phyloP scores from a whole-genome alignment of 2,888 invertebrate species.

The Xestia c-nigrum region DNA sequence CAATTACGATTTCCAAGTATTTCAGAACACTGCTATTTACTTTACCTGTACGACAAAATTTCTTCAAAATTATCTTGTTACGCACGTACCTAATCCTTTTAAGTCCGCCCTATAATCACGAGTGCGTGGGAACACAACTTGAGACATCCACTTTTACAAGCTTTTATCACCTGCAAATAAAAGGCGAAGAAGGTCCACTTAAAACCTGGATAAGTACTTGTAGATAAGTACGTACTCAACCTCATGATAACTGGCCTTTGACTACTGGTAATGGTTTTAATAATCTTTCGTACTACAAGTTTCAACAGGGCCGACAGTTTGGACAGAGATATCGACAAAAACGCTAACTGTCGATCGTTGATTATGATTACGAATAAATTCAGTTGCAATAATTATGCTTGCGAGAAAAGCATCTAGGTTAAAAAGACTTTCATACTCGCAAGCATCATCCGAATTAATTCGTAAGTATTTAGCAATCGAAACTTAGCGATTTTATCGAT shows the following conservation, averaged over 20 bases:
- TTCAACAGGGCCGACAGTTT: no score
- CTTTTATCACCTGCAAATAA: conserved; percentile 6
- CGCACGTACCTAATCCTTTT: conserved; percentile 23
- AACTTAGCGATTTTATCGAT: no score
- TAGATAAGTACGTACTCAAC: no score
- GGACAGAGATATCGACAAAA: no score
- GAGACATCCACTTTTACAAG: conserved; percentile 21
- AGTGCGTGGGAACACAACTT: conserved; percentile 19
- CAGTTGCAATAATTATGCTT: no score
- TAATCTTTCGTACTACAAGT: not conserved
- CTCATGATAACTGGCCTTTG: no score
- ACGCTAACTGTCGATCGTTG: no score
- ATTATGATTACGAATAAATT: no score
- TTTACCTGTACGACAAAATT: conserved; percentile 4
- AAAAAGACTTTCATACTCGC: no score
- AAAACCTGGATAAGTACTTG: not conserved
- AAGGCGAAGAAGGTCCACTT: conserved; percentile 16
- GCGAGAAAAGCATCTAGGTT: no score
- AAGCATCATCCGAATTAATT: no score
- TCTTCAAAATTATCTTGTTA: conserved; percentile 20
- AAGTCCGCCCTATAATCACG: conserved; percentile 21
- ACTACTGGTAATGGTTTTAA: not conserved
- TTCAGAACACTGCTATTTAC: not conserved
- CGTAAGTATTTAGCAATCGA: no score
- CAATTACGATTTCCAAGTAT: not conserved